Evolutionary conservation across 2,797 vertebrate genomes (phyloP).

Genomic region (Molothrus ater): DNA sequence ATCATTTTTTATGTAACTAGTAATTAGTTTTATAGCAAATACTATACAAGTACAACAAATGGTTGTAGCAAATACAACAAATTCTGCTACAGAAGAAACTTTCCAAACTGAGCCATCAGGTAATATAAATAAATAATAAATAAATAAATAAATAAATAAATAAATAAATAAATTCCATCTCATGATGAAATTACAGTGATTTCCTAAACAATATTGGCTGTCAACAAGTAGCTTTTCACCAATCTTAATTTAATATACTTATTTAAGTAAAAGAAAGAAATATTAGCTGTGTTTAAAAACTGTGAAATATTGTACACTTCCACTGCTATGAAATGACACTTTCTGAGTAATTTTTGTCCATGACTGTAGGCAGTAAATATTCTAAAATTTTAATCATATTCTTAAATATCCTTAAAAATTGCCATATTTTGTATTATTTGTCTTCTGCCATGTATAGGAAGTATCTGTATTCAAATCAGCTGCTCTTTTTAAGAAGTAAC

Average conservation of each 20-base stretch:
- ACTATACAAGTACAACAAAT: neutral
- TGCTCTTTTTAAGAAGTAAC: neutral
- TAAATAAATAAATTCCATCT: neutral
- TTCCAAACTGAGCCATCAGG: neutral
- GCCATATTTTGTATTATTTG: neutral
- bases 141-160: too few species aligned
- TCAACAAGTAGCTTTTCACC: neutral
- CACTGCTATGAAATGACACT: neutral
- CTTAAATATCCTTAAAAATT: neutral
- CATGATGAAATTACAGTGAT: neutral
- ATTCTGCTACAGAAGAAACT: neutral
- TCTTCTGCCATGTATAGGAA: neutral
- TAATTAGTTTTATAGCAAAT: neutral
- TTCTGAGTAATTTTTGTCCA: neutral
- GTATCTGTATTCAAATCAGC: neutral
- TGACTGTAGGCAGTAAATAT: neutral
- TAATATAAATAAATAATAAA: too few species aligned
- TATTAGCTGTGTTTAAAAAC: neutral
- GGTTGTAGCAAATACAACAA: neutral
- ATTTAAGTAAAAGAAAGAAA: neutral
- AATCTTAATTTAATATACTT: neutral
- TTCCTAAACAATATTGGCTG: neutral
- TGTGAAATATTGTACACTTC: neutral
- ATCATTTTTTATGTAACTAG: neutral
- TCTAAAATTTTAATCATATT: neutral